Evolutionary conservation across 2,888 invertebrate species (phyloP), one percentile per base, ranked within the genome.

Genomic region (Leptinotarsa rubiginosa): DNA sequence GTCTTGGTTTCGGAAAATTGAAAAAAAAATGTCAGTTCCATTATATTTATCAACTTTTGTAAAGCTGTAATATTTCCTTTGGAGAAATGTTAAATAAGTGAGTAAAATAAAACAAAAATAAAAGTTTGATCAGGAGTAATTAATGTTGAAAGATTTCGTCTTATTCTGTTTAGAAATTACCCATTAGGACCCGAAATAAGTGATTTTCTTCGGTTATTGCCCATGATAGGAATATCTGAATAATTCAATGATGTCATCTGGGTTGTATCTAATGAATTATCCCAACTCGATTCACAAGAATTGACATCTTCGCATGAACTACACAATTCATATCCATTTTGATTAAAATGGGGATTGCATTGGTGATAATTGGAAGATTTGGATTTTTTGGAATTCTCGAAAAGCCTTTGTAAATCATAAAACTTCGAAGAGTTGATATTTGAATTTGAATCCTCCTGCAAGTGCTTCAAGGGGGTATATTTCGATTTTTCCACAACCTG

Each of bases 141-240:
- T 20, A n/a, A 68, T 47, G 65, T 56, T 54, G 25, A 59, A 72
- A 66, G 47, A 67, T 73, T 65, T 62, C 65, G 20, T 65, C 70
- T 65, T 68, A 69, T 62, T 47, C 56, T 56, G 72, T 87, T 85
- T 86, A 79, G 20, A 71, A 25, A 62, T 87, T 85, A 87, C 79
- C 87, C 87, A 78, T 87, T 87, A 22, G 87, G 87, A 47, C 86
- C 87, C 71, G 87, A 77, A 65, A 86, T 78, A 10, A 85, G 85
- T 12, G 86, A 84, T 70, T 84, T 78, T 76, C 84, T 83, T 72
- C 85, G 77, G 49, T 80, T 80, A 54, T 80, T 77, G 62, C 79
- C 79, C 5, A 81, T 77, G 67, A 79, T 67, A 47, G 66, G 70
- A 47, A 67, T 75, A 47, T 77, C 76, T 4, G 81, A 80, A 59